Percentiles rank a stretch among this genome's conserved stretches.
phyloP scores from a whole-genome alignment of 2,113 vertebrate genomes.

The Alethe castanea region DNA sequence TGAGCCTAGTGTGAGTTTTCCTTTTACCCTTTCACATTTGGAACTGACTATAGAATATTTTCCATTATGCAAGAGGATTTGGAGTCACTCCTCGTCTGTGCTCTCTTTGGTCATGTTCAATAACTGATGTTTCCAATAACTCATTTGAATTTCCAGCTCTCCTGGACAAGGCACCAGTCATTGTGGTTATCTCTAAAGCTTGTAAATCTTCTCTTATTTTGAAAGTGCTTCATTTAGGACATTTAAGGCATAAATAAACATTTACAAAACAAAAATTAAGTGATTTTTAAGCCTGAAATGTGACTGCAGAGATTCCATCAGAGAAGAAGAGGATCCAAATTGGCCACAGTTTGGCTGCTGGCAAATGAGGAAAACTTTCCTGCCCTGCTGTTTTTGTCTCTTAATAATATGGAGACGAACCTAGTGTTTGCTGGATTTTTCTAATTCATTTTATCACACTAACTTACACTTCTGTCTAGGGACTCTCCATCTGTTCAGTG shows the following conservation, averaged over 20 bases:
- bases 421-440: background rate
- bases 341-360: slow-evolving; percentile 21
- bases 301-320: slow-evolving; percentile 7
- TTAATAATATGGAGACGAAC: background rate
- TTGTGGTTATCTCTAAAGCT: slow-evolving; percentile 18
- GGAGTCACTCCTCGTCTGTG: background rate
- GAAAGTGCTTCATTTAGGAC: slow-evolving; percentile 14
- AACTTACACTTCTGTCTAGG: background rate
- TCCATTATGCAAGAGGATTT: slow-evolving; percentile 25
- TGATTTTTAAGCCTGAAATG: slow-evolving; percentile 35
- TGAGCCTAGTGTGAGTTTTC: background rate
- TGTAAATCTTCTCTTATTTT: slow-evolving; percentile 43
- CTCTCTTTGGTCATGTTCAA: slow-evolving; percentile 31
- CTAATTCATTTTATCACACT: background rate
- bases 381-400: slow-evolving; percentile 9
- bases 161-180: slow-evolving; percentile 24
- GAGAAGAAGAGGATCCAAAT: slow-evolving; percentile 16
- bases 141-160: slow-evolving; percentile 27
- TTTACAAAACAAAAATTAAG: slow-evolving; percentile 52
- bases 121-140: slow-evolving; percentile 34
- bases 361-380: background rate
- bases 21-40: slow-evolving; percentile 2
- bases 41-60: slow-evolving; percentile 2
- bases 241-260: slow-evolving; percentile 34
- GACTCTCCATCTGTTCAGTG: background rate